These are phyloP conservation scores for Onthophagus sagittarius DNA, from an alignment of 2,888 invertebrate species.

Conservation along the genomic window DNA sequence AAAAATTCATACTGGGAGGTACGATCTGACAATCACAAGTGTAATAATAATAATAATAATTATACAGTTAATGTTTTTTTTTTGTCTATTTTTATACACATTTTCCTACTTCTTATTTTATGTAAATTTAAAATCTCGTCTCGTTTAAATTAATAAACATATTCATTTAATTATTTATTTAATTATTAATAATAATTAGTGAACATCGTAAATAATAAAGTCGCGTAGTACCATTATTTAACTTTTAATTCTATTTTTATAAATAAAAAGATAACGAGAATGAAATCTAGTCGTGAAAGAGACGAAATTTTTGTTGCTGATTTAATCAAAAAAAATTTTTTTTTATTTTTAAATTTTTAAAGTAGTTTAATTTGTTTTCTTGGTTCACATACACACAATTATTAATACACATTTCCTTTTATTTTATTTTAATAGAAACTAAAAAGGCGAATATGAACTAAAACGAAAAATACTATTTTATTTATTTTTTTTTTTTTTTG, in stretches of 20 bases:
- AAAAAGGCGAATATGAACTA: neutral
- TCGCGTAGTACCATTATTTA: neutral
- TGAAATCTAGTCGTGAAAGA: too few relatives aligned
- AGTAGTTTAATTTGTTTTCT: neutral
- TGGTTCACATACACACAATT: neutral
- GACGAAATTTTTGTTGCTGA: too few relatives aligned
- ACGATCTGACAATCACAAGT: neutral
- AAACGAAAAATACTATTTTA: neutral
- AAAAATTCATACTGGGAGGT: neutral
- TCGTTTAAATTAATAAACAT: neutral
- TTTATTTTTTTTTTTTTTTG: neutral
- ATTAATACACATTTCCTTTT: neutral
- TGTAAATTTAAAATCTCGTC: neutral
- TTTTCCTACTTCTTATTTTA: neutral
- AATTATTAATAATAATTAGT: too few relatives aligned
- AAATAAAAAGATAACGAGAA: too few relatives aligned
- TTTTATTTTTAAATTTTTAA: neutral
- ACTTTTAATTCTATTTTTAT: too few relatives aligned
- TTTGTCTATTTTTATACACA: neutral
- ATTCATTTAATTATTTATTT: too few relatives aligned
- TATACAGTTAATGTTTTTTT: neutral
- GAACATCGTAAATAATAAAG: neutral
- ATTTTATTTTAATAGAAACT: neutral
- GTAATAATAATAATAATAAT: neutral
- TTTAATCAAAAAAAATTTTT: too few relatives aligned